Conservation (phyloP, 2,888 invertebrate species). For the Caenorhabditis virilis region DNA sequence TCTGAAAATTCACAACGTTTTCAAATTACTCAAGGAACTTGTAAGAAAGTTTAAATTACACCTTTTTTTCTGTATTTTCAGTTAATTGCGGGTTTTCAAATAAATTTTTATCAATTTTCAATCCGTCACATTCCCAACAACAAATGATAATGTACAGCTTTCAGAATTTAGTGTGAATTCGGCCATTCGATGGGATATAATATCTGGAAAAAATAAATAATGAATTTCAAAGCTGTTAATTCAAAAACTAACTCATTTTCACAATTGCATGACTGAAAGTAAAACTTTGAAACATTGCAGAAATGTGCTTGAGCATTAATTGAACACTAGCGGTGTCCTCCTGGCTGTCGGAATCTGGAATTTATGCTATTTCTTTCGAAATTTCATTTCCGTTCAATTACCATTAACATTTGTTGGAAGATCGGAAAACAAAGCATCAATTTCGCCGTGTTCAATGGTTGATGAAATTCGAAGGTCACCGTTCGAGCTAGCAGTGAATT, state of each 20-base stretch:
- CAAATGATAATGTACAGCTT: conserved; percentile 22
- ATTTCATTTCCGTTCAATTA: neutral
- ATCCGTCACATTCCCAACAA: conserved; percentile 34
- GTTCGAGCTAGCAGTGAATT: conserved; percentile 25
- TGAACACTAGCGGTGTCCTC: conserved; percentile 30
- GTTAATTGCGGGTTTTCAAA: neutral
- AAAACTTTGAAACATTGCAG: conserved; percentile 26
- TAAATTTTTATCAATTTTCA: conserved; percentile 5
- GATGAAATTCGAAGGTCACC: conserved; percentile 30
- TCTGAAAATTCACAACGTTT: conserved; percentile 1
- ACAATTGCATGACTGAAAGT: conserved; percentile 17
- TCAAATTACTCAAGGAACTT: neutral
- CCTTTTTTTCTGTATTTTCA: neutral
- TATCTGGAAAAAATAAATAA: conserved; percentile 11
- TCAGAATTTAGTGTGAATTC: conserved; percentile 27
- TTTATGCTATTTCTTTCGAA: neutral
- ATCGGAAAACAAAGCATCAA: conserved; percentile 27
- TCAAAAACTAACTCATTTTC: conserved; percentile 24
- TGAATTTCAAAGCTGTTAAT: too few relatives aligned
- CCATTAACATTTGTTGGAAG: conserved; percentile 10
- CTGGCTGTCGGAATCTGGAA: conserved; percentile 28
- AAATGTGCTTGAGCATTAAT: conserved; percentile 25
- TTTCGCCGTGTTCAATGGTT: conserved; percentile 17
- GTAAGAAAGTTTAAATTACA: neutral
- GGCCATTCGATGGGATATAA: conserved; percentile 35